Evolutionary conservation across 2,888 invertebrate species (phyloP).

Genomic region (Drosophila phalerata): DNA sequence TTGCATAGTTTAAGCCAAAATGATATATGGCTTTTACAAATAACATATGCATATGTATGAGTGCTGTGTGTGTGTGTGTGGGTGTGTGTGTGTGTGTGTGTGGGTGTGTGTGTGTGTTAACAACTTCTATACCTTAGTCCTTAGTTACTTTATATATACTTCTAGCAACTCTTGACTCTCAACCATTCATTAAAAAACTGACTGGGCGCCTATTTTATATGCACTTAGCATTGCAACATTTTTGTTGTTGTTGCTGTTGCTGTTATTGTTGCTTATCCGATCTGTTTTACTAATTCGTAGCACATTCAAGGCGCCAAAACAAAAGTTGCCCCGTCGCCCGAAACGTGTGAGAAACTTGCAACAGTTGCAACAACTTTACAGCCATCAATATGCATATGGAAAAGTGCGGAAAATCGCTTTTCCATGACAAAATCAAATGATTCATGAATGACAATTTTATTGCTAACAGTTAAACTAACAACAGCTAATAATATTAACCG

Average conservation of each 20-base stretch:
- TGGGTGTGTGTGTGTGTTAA: not conserved
- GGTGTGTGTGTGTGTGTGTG: not conserved
- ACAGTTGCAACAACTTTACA: constrained; percentile 29
- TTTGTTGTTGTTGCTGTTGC: constrained; percentile 36
- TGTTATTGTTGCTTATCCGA: constrained; percentile 77
- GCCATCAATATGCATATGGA: constrained; percentile 23
- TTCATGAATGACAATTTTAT: constrained; percentile 61
- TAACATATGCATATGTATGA: constrained; percentile 44
- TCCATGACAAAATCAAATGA: constrained; percentile 44
- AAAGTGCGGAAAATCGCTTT: constrained; percentile 54
- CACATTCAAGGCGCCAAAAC: constrained; percentile 80
- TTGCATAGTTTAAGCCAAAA: constrained; percentile 54
- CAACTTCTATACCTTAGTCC: constrained; percentile 28
- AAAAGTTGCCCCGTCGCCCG: constrained; percentile 55
- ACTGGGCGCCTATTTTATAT: constrained; percentile 67
- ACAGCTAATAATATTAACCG: not conserved
- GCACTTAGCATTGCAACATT: constrained; percentile 57
- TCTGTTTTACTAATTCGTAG: constrained; percentile 82
- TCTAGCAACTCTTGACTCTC: constrained; percentile 6
- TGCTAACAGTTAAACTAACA: constrained; percentile 16
- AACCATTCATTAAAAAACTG: constrained; percentile 73
- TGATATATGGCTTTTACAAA: constrained; percentile 61
- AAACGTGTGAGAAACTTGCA: constrained; percentile 68
- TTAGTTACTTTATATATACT: constrained; percentile 16
- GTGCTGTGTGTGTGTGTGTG: not conserved